Base-by-base conservation (phyloP, 2,113 vertebrate species). In the Microcebus ravelobensis region DNA sequence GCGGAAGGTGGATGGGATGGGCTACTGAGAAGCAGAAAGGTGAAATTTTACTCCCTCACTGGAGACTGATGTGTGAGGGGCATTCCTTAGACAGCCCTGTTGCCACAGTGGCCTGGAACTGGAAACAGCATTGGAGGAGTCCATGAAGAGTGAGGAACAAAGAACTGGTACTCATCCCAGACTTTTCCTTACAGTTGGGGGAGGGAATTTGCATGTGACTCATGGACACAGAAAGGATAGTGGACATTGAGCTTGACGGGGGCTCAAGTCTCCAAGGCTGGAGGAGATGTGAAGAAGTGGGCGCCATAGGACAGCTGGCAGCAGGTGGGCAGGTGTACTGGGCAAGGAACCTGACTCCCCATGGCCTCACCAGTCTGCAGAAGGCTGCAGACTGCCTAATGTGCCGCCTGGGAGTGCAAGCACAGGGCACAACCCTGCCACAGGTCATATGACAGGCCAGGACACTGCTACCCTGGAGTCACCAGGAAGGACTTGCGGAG, bases 301-400 rank as follows among this genome's bases (percentile, higher is more conserved):
- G 23, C 5, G 4, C 1, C 7, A n/a, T 42, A 48, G 25, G 50
- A 21, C 2, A 29, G 9, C 3, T 57, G 17, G 5, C 14, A 18
- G 0, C 0, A 12, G n/a, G 7, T 1, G 1, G 34, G 36, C 18
- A 12, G 27, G 36, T 0, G 39, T 20, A 0, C 8, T 0, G 0
- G 6, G 23, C 3, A 2, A 70, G 36, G 6, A 15, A 10, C 4
- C 70, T 7, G 42, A 9, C 11, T 31, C 52, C 31, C 29, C 6
- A 0, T 1, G 14, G 17, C 34, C 71, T 76, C 29, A 1, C 0
- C 1, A 34, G 36, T 6, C 17, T n/a, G n/a, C 84, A 31, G 29
- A 20, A 39, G 17, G 12, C 27, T 76, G 20, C 52, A 55, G 65
- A 39, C 1, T 5, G 3, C 1, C 34, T 39, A 27, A 3, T 0